These are phyloP conservation scores for Catonia carolina DNA, from an alignment of 2,888 invertebrate genomes.

Conservation along the genomic window DNA sequence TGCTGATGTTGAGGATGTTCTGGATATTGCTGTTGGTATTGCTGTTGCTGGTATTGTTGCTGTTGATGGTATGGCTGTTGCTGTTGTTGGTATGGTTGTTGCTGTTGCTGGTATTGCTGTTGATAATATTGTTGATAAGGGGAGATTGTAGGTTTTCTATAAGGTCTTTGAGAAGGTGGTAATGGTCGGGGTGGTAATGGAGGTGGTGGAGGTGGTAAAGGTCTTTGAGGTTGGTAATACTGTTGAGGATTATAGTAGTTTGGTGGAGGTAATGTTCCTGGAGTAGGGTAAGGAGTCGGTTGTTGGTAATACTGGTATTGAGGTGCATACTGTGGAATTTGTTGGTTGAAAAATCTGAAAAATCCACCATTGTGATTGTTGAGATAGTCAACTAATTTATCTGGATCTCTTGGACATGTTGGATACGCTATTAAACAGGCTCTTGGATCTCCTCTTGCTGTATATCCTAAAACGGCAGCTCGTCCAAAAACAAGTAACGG, in stretches of 20 bases:
- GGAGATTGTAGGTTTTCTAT: slow-evolving; percentile 11
- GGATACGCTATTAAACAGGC: slow-evolving; percentile 61
- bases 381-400: slow-evolving; percentile 65
- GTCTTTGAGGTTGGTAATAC: neutral
- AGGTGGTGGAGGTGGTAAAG: slow-evolving; percentile 1
- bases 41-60: neutral
- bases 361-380: slow-evolving; percentile 84
- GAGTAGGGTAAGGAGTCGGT: neutral
- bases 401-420: slow-evolving; percentile 64
- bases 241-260: slow-evolving; percentile 2
- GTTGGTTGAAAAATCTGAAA: slow-evolving; percentile 61
- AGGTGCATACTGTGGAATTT: slow-evolving; percentile 29
- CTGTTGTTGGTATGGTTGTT: too few relatives aligned
- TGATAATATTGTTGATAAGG: slow-evolving; percentile 6
- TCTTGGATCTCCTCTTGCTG: slow-evolving; percentile 54
- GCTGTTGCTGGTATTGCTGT: slow-evolving; percentile 18
- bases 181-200: slow-evolving; percentile 4
- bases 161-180: slow-evolving; percentile 18
- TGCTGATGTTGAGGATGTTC: too few relatives aligned
- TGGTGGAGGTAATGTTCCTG: neutral
- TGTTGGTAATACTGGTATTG: slow-evolving; percentile 27
- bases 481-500: slow-evolving; percentile 67
- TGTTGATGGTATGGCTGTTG: too few relatives aligned
- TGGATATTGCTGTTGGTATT: neutral
- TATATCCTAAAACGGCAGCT: slow-evolving; percentile 67